These are phyloP conservation scores for Thymelicus acteon DNA, from an alignment of 2,888 invertebrate genomes.

Conservation along the genomic window DNA sequence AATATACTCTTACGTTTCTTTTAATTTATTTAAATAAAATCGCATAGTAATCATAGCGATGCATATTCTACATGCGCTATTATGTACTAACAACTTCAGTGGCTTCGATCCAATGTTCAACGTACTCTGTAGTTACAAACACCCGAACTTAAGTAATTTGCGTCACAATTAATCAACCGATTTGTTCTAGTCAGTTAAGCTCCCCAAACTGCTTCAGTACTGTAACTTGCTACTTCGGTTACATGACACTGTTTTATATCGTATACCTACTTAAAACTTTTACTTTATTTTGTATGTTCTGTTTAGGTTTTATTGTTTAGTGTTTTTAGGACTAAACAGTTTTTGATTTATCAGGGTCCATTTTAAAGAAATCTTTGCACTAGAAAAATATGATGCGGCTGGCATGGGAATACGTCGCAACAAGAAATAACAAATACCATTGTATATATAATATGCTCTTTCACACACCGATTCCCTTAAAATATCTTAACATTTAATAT, in stretches of 20 bases:
- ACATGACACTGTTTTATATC: not conserved
- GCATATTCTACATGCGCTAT: too few species aligned
- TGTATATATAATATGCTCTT: too few species aligned
- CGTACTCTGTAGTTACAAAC: conserved; percentile 19
- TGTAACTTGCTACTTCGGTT: not conserved
- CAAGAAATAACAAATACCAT: too few species aligned
- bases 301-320: not conserved
- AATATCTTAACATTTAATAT: too few species aligned
- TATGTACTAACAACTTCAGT: not conserved
- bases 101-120: conserved; percentile 31
- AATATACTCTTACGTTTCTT: too few species aligned
- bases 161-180: conserved; percentile 36
- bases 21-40: too few species aligned
- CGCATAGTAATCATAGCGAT: too few species aligned
- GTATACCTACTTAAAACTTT: not conserved
- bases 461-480: too few species aligned
- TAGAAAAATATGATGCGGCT: too few species aligned
- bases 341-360: not conserved
- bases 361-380: too few species aligned
- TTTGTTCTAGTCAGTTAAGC: conserved; percentile 38
- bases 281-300: not conserved
- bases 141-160: conserved; percentile 35
- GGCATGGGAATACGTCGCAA: too few species aligned
- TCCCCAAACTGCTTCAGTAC: conserved; percentile 20
- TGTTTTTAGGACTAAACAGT: too few species aligned